phyloP scores from a whole-genome alignment of 1,140 invertebrate genomes.

The Holotrichia oblita region DNA sequence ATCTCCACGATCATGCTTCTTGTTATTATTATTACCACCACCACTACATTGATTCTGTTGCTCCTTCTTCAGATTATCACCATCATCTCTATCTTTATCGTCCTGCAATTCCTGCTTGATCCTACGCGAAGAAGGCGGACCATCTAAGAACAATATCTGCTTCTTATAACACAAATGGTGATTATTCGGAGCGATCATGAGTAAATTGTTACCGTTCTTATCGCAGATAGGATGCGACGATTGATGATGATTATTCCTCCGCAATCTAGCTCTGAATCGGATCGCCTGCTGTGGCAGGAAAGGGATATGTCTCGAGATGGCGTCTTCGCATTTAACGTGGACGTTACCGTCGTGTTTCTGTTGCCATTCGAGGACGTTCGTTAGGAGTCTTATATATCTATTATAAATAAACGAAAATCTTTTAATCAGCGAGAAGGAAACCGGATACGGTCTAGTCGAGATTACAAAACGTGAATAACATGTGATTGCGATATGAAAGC shows the following conservation, averaged over 20 bases:
- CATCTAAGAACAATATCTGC: conserved; percentile 41
- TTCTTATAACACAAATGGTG: conserved; percentile 51
- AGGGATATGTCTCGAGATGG: conserved; percentile 47
- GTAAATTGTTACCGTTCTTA: conserved; percentile 70
- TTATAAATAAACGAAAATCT: no score
- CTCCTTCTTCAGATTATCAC: conserved; percentile 49
- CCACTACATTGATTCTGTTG: no score
- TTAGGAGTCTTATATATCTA: conserved; percentile 89
- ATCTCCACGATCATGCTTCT: no score
- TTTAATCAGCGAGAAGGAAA: not conserved
- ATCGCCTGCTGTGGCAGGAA: conserved; percentile 52
- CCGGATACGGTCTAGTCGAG: not conserved
- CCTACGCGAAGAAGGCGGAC: not conserved
- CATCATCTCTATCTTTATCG: conserved; percentile 45
- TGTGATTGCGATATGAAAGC: not conserved
- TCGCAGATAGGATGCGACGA: conserved; percentile 63
- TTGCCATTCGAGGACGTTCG: conserved; percentile 90
- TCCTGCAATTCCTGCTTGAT: conserved; percentile 53
- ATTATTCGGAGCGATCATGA: conserved; percentile 70
- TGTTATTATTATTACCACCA: no score
- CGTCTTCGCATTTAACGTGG: conserved; percentile 63
- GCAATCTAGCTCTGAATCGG: conserved; percentile 56
- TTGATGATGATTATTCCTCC: conserved; percentile 55
- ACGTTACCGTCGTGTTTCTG: conserved; percentile 63
- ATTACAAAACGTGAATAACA: conserved; percentile 6